These are phyloP conservation scores for Cynoglossus semilaevis DNA, from an alignment of 2,113 vertebrate species.

Conservation along the genomic window DNA sequence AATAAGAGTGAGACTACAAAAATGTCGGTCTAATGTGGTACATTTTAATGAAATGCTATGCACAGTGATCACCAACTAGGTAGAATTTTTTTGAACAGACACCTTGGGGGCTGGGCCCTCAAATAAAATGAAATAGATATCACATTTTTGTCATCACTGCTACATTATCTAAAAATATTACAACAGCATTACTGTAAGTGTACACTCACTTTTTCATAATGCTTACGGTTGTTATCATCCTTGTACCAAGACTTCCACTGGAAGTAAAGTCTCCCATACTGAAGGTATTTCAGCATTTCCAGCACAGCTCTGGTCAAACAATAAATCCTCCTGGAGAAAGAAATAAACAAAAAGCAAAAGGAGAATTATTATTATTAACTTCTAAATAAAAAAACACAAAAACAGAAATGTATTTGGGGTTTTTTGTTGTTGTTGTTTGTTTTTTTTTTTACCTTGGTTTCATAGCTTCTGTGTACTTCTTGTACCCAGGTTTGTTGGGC, in stretches of 20 bases:
- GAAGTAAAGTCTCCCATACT: conserved; percentile 71
- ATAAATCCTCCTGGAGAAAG: conserved; percentile 64
- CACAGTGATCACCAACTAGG: no score
- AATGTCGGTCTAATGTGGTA: no score
- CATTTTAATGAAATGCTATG: no score
- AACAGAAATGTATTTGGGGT: no score
- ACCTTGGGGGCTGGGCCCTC: no score
- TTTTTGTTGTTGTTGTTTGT: no score
- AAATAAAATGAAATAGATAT: no score
- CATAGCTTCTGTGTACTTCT: conserved; percentile 75
- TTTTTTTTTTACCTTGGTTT: conserved; percentile 68
- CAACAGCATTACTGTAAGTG: background rate
- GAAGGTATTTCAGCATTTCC: conserved; percentile 71
- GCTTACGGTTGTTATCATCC: conserved; percentile 59
- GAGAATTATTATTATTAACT: background rate
- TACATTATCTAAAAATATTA: background rate
- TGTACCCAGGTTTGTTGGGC: conserved; percentile 71
- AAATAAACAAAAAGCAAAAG: conserved; percentile 8
- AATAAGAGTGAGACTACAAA: no score
- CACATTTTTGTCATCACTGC: no score
- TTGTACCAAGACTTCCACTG: conserved; percentile 73
- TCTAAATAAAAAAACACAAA: no score
- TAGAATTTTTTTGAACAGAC: no score
- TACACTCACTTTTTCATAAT: conserved; percentile 67
- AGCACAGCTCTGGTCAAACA: conserved; percentile 67